These are phyloP conservation scores for Pheosia gnoma DNA, from an alignment of 2,888 invertebrate genomes.

Conservation along the genomic window DNA sequence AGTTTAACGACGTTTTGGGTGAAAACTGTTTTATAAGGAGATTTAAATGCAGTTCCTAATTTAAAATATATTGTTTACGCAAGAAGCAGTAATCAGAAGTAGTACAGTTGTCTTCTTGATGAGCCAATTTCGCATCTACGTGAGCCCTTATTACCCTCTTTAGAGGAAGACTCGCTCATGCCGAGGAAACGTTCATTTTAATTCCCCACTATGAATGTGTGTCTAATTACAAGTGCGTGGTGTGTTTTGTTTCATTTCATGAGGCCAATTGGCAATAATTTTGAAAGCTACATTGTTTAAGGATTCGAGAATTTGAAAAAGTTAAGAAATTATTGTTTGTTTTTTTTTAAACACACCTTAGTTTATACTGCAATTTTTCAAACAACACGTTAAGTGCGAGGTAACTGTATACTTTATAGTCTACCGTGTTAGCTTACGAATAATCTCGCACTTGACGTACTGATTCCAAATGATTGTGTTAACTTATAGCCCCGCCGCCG, in stretches of 20 bases:
- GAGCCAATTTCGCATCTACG: conserved; percentile 61
- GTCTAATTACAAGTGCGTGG: conserved; percentile 69
- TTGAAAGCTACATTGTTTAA: background rate
- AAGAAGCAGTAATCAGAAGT: conserved; percentile 37
- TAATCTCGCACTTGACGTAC: too few relatives aligned
- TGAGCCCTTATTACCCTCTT: conserved; percentile 74
- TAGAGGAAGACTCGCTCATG: conserved; percentile 62
- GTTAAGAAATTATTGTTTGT: background rate
- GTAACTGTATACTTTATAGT: too few relatives aligned
- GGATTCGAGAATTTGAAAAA: background rate
- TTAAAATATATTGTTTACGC: conserved; percentile 43
- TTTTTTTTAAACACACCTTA: background rate
- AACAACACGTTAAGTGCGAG: too few relatives aligned
- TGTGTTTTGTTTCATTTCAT: conserved; percentile 71
- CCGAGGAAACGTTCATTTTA: conserved; percentile 72
- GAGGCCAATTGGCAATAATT: conserved; percentile 54
- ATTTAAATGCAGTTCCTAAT: conserved; percentile 15
- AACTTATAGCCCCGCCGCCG: too few relatives aligned
- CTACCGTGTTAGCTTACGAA: too few relatives aligned
- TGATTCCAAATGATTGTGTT: too few relatives aligned
- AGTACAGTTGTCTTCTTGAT: conserved; percentile 52
- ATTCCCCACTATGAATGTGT: conserved; percentile 70
- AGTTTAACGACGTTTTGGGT: background rate
- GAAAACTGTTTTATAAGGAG: conserved; percentile 6
- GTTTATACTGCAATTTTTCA: background rate